These are phyloP conservation scores for Pseudomyrmex cubaensis DNA, from an alignment of 1,140 invertebrate genomes.

Conservation along the genomic window DNA sequence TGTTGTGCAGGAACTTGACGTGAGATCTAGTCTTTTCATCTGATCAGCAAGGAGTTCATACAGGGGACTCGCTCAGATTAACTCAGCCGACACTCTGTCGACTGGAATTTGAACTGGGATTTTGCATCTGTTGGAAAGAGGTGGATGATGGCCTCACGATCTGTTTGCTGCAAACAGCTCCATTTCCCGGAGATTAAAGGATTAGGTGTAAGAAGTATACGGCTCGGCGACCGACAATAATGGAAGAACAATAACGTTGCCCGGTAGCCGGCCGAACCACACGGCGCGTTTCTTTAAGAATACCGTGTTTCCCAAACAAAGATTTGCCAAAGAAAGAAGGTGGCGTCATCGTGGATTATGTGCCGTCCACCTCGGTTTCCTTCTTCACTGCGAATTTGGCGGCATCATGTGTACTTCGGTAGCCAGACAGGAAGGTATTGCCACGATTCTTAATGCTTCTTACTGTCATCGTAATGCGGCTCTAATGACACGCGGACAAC, in stretches of 20 bases:
- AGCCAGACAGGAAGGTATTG: slow-evolving; percentile 75
- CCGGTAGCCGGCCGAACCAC: slow-evolving; percentile 57
- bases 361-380: slow-evolving; percentile 21
- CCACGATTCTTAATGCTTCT: slow-evolving; percentile 76
- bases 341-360: slow-evolving; percentile 27
- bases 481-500: slow-evolving; percentile 70
- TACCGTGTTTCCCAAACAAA: slow-evolving; percentile 77
- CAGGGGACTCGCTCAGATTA: not conserved
- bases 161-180: slow-evolving; percentile 81
- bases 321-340: slow-evolving; percentile 61
- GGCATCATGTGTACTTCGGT: slow-evolving; percentile 69
- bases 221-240: slow-evolving; percentile 79
- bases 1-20: no score
- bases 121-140: slow-evolving; percentile 71
- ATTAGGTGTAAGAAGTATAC: slow-evolving; percentile 81
- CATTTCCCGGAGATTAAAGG: slow-evolving; percentile 82
- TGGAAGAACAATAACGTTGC: slow-evolving; percentile 79
- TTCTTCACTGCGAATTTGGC: not conserved
- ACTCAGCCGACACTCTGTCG: slow-evolving; percentile 49
- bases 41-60: no score
- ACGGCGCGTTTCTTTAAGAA: slow-evolving; percentile 63
- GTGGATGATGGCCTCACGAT: slow-evolving; percentile 75
- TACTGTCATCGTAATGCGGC: slow-evolving; percentile 75
- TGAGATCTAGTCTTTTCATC: no score
- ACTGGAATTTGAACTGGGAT: slow-evolving; percentile 53